Conservation (phyloP, 1,140 invertebrate species). For the Drosophila kikkawai region DNA sequence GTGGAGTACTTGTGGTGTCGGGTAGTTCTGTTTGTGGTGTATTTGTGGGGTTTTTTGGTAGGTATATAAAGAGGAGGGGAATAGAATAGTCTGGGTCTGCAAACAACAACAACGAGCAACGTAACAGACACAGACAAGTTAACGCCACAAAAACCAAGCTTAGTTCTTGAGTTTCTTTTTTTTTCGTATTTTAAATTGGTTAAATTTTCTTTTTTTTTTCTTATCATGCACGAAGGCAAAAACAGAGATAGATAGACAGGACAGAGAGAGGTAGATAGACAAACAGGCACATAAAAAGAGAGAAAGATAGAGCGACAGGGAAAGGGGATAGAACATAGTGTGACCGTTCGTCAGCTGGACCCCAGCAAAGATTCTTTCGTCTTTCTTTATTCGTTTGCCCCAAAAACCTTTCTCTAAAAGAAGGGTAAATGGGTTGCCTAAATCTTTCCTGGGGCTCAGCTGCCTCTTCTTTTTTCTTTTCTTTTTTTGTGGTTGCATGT, state of each 20-base stretch:
- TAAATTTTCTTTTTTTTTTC: constrained; percentile 6
- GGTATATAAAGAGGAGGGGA: constrained; percentile 11
- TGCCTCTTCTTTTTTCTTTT: background rate
- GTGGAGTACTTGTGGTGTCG: background rate
- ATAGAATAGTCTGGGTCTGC: constrained; percentile 26
- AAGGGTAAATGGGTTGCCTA: background rate
- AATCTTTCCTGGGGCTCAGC: constrained; percentile 41
- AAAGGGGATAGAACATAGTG: constrained; percentile 20
- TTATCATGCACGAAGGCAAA: constrained; percentile 58
- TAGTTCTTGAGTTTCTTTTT: constrained; percentile 9
- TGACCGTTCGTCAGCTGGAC: constrained; percentile 27
- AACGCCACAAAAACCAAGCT: constrained; percentile 35
- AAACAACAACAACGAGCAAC: constrained; percentile 61
- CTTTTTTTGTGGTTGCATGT: background rate
- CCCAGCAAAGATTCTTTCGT: constrained; percentile 28
- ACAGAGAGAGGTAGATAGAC: constrained; percentile 33
- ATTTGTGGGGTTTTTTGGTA: background rate
- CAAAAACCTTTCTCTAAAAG: background rate
- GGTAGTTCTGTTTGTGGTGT: background rate
- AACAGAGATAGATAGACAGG: constrained; percentile 23
- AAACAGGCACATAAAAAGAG: constrained; percentile 41
- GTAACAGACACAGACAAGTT: constrained; percentile 57
- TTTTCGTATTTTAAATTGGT: background rate
- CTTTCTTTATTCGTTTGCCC: background rate
- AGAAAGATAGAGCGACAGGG: constrained; percentile 16